phyloP scores from a whole-genome alignment of 2,113 vertebrate species.

The Brachypodius melanocephalos region DNA sequence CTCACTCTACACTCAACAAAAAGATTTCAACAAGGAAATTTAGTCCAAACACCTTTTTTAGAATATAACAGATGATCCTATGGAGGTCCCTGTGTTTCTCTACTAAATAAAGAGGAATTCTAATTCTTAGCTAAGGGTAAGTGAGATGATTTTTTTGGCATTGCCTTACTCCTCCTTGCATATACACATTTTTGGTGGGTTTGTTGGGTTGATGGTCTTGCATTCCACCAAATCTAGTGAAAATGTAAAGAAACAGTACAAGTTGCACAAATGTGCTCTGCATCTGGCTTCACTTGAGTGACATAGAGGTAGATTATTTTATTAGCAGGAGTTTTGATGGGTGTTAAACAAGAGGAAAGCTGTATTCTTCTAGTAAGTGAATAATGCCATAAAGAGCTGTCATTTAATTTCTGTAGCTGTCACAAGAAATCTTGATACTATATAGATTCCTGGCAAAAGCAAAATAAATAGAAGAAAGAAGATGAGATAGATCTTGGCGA shows the following conservation, averaged over 20 bases:
- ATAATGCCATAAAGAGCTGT: neutral
- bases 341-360: neutral
- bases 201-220: neutral
- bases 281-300: neutral
- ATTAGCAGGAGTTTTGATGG: neutral
- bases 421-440: fast-evolving
- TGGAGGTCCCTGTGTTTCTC: neutral
- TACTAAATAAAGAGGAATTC: neutral
- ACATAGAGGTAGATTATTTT: neutral
- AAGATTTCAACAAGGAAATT: neutral
- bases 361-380: neutral
- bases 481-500: no score
- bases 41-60: neutral
- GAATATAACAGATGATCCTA: neutral
- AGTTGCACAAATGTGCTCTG: neutral
- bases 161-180: neutral
- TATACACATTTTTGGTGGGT: neutral
- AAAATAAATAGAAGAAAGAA: neutral
- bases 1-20: neutral
- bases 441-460: neutral
- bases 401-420: neutral
- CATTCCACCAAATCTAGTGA: neutral
- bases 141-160: neutral
- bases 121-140: neutral
- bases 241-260: neutral